Percentiles rank a stretch among this genome's conserved stretches.
Evolutionary conservation across 2,797 vertebrate genomes (phyloP).

Genomic region (Ateles fusciceps): DNA sequence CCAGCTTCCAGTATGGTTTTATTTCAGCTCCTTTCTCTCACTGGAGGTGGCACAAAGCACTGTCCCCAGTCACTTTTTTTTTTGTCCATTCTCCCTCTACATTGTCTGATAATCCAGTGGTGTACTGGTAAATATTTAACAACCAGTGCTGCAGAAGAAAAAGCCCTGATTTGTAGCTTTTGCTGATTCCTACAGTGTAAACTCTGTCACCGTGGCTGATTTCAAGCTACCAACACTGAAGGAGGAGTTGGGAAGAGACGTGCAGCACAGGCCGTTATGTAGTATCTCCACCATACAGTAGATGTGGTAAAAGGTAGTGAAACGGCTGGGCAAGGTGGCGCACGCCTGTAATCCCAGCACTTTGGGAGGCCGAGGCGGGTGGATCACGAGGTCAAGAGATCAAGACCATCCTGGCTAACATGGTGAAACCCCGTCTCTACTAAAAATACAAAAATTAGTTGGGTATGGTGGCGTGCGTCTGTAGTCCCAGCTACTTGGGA

Average conservation of each 20-base stretch:
- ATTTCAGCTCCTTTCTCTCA: background rate
- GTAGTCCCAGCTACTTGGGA: no score
- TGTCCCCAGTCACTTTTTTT: background rate
- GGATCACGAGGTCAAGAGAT: no score
- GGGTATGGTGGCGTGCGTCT: no score
- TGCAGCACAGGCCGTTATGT: background rate
- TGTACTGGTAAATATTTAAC: slow-evolving; percentile 14
- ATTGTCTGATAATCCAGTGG: background rate
- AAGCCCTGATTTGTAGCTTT: slow-evolving; percentile 10
- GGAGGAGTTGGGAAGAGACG: background rate
- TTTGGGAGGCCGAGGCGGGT: no score
- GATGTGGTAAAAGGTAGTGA: background rate
- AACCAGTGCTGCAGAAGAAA: background rate
- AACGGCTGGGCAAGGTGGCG: no score
- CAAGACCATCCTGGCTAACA: no score
- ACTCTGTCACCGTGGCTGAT: slow-evolving; percentile 3
- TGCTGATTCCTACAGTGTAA: slow-evolving; percentile 28
- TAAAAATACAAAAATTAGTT: no score
- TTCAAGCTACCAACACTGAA: background rate
- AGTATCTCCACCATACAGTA: background rate
- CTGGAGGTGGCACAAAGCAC: background rate
- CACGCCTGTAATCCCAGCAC: no score
- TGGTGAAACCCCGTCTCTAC: no score
- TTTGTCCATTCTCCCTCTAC: background rate
- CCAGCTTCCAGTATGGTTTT: background rate